Base-by-base conservation (phyloP, 2,797 vertebrate species). In the Platyrinchus mystaceus region DNA sequence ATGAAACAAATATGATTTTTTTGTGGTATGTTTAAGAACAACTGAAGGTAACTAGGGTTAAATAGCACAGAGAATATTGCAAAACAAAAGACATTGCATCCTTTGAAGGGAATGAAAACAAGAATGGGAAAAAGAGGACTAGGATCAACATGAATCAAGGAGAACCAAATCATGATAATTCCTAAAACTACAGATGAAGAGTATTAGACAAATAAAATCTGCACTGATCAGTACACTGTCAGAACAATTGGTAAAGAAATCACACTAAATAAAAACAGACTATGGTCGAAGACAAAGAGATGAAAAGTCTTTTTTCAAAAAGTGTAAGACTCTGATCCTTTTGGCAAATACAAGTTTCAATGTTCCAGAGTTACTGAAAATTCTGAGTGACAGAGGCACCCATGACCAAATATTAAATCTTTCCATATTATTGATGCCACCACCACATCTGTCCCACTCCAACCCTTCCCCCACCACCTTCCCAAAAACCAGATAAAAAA, bases 391-490 rank as follows among this genome's bases (percentile, higher is more conserved):
- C 28, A 43, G 20, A 83, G 30, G 17, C 14, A 41, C 4, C 30
- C 62, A 19, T 34, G 14, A 47, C 13, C 30, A 80, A 85, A 79
- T 12, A 4, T 24, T 4, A 52, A 11, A 1, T 49, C 59, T 71
- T 81, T 69, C 39, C 24, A 1, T 47, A 23, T 52, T 47, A 71
- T 12, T 56, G 7, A 58, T 62, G 36, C 17, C 8, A 20, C 30
- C 43, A 46, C 24, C 6, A 6, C 5, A 17, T 59, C 39, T 30
- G 36, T 17, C 43, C 28, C 21, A 27, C 6, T 21, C 7, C 34
- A 2, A 1, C 10, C 8, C 50, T 52, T 52, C 11, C 10, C 1
- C 2, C 26, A 3, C 10, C 9, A 1, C 2, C 6, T 9, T 1
- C 20, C 17, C n/a, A 46, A 46, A 16, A 21, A 15, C 55, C 43